A percentile compares a stretch with the other conserved stretches of the same genome.
Evolutionary conservation across 1,140 invertebrate genomes (phyloP).

Genomic region (Conus betulinus): DNA sequence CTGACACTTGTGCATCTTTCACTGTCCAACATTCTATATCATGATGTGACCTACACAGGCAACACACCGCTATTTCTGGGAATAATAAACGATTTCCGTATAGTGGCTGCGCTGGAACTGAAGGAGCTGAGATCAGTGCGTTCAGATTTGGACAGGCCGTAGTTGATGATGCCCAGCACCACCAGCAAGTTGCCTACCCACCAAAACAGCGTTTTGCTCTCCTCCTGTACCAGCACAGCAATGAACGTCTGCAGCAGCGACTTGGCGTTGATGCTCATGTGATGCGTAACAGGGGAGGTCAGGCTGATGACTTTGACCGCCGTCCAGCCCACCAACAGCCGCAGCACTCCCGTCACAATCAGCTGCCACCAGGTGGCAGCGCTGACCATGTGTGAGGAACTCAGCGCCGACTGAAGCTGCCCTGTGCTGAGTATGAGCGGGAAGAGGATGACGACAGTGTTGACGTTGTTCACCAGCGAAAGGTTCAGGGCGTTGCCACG

Average conservation of each 20-base stretch:
- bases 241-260: conserved; percentile 73
- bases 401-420: conserved; percentile 48
- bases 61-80: neutral
- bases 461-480: conserved; percentile 70
- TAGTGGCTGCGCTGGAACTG: neutral
- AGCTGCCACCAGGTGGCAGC: conserved; percentile 63
- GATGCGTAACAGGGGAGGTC: conserved; percentile 74
- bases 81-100: neutral
- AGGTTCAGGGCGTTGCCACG: conserved; percentile 65
- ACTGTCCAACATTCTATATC: too few species aligned
- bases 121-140: neutral
- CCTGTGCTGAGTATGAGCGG: conserved; percentile 65
- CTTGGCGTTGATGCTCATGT: conserved; percentile 75
- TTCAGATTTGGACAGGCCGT: neutral
- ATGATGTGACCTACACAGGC: neutral
- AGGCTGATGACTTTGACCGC: conserved; percentile 72
- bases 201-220: conserved; percentile 69
- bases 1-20: too few species aligned
- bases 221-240: conserved; percentile 68
- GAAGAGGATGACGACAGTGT: conserved; percentile 66
- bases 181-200: conserved; percentile 73
- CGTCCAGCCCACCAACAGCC: conserved; percentile 71
- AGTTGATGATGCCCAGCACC: conserved; percentile 63
- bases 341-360: conserved; percentile 65
- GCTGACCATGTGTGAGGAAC: neutral